phyloP scores from a whole-genome alignment of 2,113 vertebrate species.

The Cynoglossus semilaevis region DNA sequence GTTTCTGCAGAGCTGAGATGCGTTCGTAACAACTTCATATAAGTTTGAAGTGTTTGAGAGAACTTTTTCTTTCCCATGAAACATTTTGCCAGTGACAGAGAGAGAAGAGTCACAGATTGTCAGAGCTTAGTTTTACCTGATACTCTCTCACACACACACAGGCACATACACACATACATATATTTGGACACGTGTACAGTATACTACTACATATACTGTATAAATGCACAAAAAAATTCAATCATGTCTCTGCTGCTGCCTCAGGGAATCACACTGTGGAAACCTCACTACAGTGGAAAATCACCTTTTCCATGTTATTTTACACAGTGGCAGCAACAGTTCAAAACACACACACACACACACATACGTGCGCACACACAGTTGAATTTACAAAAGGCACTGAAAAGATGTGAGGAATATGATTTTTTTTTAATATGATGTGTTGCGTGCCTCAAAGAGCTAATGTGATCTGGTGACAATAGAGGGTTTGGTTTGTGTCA shows the following conservation, averaged over 20 bases:
- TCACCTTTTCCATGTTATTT: slow-evolving; percentile 72
- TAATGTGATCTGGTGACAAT: slow-evolving; percentile 50
- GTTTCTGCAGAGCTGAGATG: no score
- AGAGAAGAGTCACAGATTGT: slow-evolving; percentile 1
- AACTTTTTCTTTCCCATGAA: background rate
- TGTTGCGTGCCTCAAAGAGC: slow-evolving; percentile 42
- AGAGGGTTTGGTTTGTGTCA: slow-evolving; percentile 14
- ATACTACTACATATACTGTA: no score
- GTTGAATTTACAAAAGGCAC: slow-evolving; percentile 30
- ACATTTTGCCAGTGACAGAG: slow-evolving; percentile 5
- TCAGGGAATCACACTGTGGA: slow-evolving; percentile 50
- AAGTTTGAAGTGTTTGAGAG: no score
- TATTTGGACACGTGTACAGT: no score
- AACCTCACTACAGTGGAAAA: slow-evolving; percentile 66
- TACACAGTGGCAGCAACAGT: slow-evolving; percentile 43
- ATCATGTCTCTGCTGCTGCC: slow-evolving; percentile 62
- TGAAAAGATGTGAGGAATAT: slow-evolving; percentile 35
- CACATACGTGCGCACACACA: slow-evolving; percentile 9
- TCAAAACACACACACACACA: slow-evolving; percentile 16
- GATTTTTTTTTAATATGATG: slow-evolving; percentile 28
- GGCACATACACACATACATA: slow-evolving; percentile 11
- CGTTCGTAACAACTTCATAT: no score
- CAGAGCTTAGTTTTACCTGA: no score
- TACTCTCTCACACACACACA: slow-evolving; percentile 3
- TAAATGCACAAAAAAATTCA: slow-evolving; percentile 50